A percentile compares a stretch with the other conserved stretches of the same genome.
phyloP scores from a whole-genome alignment of 2,888 invertebrate genomes.

The Anodontia alba region DNA sequence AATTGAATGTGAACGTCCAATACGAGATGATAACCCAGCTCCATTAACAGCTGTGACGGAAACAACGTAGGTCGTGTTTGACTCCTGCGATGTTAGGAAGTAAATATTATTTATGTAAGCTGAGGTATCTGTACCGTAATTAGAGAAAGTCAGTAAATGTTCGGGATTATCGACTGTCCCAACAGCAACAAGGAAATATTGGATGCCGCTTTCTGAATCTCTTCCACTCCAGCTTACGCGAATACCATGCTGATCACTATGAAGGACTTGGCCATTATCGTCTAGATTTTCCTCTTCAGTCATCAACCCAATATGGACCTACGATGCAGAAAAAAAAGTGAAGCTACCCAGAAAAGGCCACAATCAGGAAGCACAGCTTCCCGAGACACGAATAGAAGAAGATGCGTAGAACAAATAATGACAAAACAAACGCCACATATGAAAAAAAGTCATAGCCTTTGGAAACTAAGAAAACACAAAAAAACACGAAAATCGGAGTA shows the following conservation, averaged over 20 bases:
- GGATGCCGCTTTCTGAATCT: slow-evolving; percentile 71
- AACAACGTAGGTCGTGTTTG: slow-evolving; percentile 47
- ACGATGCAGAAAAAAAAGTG: too few species aligned
- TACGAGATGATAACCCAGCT: slow-evolving; percentile 58
- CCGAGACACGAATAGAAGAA: too few species aligned
- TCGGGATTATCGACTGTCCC: slow-evolving; percentile 40
- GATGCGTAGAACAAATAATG: too few species aligned
- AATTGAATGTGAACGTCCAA: slow-evolving; percentile 54
- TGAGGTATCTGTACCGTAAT: slow-evolving; percentile 38
- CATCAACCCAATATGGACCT: slow-evolving; percentile 47
- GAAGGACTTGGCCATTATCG: slow-evolving; percentile 57
- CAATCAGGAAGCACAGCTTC: too few species aligned
- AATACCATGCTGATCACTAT: slow-evolving; percentile 63
- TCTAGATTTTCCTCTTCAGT: slow-evolving; percentile 68
- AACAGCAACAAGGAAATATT: slow-evolving; percentile 54
- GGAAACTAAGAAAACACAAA: neutral
- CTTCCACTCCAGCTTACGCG: slow-evolving; percentile 61
- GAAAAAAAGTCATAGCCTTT: too few species aligned
- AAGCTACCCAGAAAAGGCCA: too few species aligned
- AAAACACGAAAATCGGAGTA: too few species aligned
- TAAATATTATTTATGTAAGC: slow-evolving; percentile 47
- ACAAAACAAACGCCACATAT: too few species aligned
- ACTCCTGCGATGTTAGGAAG: slow-evolving; percentile 39
- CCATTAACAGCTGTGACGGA: slow-evolving; percentile 62
- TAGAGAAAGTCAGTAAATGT: slow-evolving; percentile 28